Percentiles rank a stretch among this genome's conserved stretches.
Conservation (phyloP, 2,888 invertebrate species). For the Drosophila diplacantha region DNA sequence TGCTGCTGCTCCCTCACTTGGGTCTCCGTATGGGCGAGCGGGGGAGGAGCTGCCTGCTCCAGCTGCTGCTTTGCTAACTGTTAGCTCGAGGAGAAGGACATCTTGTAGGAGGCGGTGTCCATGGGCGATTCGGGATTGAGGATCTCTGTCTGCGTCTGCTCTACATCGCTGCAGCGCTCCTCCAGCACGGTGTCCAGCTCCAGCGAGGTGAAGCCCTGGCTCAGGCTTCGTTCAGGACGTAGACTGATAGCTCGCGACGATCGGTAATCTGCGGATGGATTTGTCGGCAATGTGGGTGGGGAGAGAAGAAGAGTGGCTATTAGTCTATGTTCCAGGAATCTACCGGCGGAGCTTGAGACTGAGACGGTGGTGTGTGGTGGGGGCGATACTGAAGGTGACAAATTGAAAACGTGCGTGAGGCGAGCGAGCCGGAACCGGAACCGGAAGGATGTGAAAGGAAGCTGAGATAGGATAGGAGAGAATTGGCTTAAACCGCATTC, state of each 20-base stretch:
- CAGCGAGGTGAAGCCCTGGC: slow-evolving; percentile 86
- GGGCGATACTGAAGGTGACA: slow-evolving; percentile 15
- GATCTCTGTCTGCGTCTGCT: slow-evolving; percentile 81
- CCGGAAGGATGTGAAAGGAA: neutral
- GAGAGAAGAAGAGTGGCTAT: slow-evolving; percentile 1
- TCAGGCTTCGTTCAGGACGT: slow-evolving; percentile 83
- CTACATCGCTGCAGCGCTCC: slow-evolving; percentile 89
- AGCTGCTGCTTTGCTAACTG: slow-evolving; percentile 61
- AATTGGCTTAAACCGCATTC: neutral
- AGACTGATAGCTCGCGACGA: slow-evolving; percentile 81
- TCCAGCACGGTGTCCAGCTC: slow-evolving; percentile 91
- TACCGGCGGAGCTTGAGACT: slow-evolving; percentile 1
- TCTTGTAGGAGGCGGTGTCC: slow-evolving; percentile 74
- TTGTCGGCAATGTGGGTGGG: neutral
- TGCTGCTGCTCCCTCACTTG: slow-evolving; percentile 13
- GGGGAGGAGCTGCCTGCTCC: slow-evolving; percentile 29
- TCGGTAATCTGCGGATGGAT: slow-evolving; percentile 77
- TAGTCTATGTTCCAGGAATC: neutral
- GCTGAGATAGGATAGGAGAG: too few species aligned
- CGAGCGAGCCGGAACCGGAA: slow-evolving; percentile 4
- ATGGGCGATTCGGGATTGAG: slow-evolving; percentile 77
- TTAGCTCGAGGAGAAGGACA: slow-evolving; percentile 74
- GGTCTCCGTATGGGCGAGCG: neutral
- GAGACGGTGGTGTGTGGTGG: neutral
- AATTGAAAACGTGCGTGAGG: slow-evolving; percentile 51